These are phyloP conservation scores for Notamacropus eugenii DNA, from an alignment of 2,797 vertebrate species.

Conservation along the genomic window DNA sequence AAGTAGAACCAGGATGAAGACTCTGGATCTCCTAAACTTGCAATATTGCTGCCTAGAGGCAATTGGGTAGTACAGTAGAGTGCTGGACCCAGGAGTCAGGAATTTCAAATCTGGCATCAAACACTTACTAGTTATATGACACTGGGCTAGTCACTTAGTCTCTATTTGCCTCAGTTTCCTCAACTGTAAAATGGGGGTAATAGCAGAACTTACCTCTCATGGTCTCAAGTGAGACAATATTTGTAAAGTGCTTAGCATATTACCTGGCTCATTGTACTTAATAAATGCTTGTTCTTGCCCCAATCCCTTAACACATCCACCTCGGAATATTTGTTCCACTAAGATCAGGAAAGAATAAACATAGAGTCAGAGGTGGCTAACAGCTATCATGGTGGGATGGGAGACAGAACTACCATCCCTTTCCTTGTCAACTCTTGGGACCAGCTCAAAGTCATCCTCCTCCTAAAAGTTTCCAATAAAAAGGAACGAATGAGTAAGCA, in stretches of 20 bases:
- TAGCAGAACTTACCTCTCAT: background rate
- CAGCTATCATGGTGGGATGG: background rate
- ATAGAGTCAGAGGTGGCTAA: background rate
- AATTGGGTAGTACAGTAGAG: background rate
- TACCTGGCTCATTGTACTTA: background rate
- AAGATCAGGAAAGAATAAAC: background rate
- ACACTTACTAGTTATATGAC: background rate
- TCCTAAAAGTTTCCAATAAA: background rate
- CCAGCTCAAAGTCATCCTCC: background rate
- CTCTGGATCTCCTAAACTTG: background rate
- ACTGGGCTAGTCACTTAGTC: too few species aligned
- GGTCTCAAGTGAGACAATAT: background rate
- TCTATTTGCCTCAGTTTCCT: too few species aligned
- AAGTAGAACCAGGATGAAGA: background rate
- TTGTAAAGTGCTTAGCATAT: background rate
- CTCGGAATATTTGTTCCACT: background rate
- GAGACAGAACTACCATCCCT: background rate
- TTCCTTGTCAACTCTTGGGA: background rate
- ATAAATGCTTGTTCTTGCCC: background rate
- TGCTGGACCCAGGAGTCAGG: background rate
- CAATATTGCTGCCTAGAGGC: background rate
- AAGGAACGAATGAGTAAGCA: background rate
- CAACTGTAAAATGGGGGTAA: background rate
- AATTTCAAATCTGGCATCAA: background rate
- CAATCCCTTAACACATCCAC: background rate